Evolutionary conservation across 2,797 vertebrate species (phyloP), one percentile per base, ranked within the genome.

Genomic region (Oreochromis grahami): DNA sequence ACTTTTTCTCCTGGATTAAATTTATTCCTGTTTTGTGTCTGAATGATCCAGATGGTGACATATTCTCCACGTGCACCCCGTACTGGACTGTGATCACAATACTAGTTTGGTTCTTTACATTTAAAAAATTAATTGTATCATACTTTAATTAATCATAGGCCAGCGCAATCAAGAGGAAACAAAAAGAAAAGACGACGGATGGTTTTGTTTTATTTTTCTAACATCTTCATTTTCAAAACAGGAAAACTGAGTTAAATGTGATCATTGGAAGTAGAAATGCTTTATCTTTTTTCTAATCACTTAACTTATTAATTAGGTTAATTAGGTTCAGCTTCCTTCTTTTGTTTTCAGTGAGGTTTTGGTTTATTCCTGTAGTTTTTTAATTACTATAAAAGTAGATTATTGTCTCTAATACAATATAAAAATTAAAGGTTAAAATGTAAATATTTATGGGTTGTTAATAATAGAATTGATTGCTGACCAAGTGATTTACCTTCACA

Each of bases 21-120:
- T 41, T 3, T 8, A 38, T 38, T 21, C 36, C 60, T 38, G 34
- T 68, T 68, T 68, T 41, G n/a, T 38, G 60, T 24, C 1, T 8
- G 19, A 41, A 68, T 41, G n/a, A 41, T 41, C 36, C 36, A 24
- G 36, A 68, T 14, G 7, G 0, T 0, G 36, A 65, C 60, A 38
- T 65, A 6, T 68, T 24, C n/a, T 68, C 1, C n/a, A 65, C 4
- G 1, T 14, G 4, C 60, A 38, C 8, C 56, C 15, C 29, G 0
- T 19, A 34, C 56, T 60, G 38, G 38, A 41, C 12, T 41, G 29
- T 34, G 17, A 60, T 60, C 26, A 34, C 1, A 21, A 38, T 12
- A 6, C 51, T 6, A 52, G n/a, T 63, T 63, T 63, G 4, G 32
- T 36, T 13, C 58, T 36, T 36, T 7, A n/a, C 17, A 63, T 63